These are phyloP conservation scores for Branchinecta lindahli DNA, from an alignment of 1,140 invertebrate genomes.

Conservation along the genomic window DNA sequence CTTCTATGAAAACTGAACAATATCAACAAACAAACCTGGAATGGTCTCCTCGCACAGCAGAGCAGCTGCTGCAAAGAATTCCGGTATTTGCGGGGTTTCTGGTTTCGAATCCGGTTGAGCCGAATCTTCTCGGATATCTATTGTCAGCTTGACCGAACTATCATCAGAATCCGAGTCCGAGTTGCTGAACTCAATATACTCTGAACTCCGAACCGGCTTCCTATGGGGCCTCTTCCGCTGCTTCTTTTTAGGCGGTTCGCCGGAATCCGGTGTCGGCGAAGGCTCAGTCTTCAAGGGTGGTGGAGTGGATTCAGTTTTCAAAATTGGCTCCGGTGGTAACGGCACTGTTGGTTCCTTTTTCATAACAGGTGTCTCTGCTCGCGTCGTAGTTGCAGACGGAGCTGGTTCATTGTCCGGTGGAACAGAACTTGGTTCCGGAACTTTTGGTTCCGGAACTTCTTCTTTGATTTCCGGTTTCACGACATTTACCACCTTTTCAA, in stretches of 20 bases:
- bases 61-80: slow-evolving; percentile 24
- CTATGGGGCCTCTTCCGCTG: slow-evolving; percentile 24
- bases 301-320: background rate
- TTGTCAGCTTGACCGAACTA: background rate
- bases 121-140: background rate
- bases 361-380: background rate
- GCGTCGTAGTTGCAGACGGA: background rate
- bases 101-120: background rate
- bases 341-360: background rate
- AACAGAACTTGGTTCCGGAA: background rate
- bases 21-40: slow-evolving; percentile 37
- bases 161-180: slow-evolving; percentile 20
- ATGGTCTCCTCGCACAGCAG: slow-evolving; percentile 75
- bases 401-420: background rate
- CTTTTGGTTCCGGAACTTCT: background rate
- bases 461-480: slow-evolving; percentile 7
- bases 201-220: slow-evolving; percentile 8
- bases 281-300: slow-evolving; percentile 13
- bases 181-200: slow-evolving; percentile 11
- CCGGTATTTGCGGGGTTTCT: background rate
- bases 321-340: background rate
- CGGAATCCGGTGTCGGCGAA: slow-evolving; percentile 12
- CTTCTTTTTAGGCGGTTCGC: background rate
- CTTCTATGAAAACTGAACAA: no score
- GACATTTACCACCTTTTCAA: slow-evolving; percentile 2